phyloP scores from a whole-genome alignment of 1,140 invertebrate genomes.

The Brachionus sp. region DNA sequence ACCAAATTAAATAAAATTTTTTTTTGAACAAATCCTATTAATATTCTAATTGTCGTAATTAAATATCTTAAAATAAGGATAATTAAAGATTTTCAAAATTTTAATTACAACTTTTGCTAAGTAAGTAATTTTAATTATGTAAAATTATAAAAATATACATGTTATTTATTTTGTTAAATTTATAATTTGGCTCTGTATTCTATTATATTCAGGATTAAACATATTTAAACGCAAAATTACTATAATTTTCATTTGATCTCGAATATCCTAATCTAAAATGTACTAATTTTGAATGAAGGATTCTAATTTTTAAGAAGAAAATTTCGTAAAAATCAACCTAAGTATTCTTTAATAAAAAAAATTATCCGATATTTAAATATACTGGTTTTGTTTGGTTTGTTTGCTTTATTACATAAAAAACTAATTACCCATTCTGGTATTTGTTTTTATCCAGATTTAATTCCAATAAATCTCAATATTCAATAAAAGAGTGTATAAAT shows the following conservation, averaged over 20 bases:
- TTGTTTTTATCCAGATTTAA: background rate
- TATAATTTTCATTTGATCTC: too few species aligned
- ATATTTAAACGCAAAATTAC: too few species aligned
- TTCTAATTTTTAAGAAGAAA: background rate
- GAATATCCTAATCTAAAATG: too few species aligned
- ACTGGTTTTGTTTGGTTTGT: background rate
- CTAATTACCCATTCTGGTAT: background rate
- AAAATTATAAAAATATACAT: background rate
- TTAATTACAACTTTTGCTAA: background rate
- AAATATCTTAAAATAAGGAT: slow-evolving; percentile 1
- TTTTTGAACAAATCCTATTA: background rate
- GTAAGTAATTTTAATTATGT: background rate
- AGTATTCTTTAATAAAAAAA: background rate
- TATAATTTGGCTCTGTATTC: background rate
- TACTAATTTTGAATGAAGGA: background rate
- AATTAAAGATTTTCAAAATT: background rate
- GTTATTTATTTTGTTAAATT: background rate
- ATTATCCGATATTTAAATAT: background rate
- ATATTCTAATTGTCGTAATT: background rate
- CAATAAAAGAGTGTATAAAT: background rate
- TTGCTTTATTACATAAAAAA: background rate
- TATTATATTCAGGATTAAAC: too few species aligned
- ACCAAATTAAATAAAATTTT: background rate
- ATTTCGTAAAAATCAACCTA: background rate
- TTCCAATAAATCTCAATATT: background rate